Evolutionary conservation across 2,888 invertebrate genomes (phyloP).

Genomic region (Thyatira batis): DNA sequence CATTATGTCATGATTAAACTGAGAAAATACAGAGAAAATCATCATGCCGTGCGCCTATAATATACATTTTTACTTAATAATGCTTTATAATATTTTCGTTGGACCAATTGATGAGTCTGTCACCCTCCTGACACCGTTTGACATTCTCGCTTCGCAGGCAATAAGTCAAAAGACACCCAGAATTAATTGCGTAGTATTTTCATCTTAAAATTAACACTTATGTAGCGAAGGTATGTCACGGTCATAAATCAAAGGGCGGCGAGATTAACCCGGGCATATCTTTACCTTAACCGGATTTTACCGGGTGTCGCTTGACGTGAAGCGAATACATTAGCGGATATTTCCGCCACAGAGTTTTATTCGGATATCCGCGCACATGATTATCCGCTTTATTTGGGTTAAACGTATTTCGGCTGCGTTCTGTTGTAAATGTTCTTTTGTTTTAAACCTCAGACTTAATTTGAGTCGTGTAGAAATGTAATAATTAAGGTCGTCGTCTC

Average conservation of each 20-base stretch:
- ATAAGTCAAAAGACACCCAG: slow-evolving; percentile 20
- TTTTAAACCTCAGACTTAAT: neutral
- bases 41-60: no score
- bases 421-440: slow-evolving; percentile 41
- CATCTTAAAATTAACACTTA: slow-evolving; percentile 38
- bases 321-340: slow-evolving; percentile 69
- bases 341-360: slow-evolving; percentile 35
- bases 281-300: slow-evolving; percentile 75
- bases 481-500: no score
- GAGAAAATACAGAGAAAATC: no score
- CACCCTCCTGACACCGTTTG: neutral
- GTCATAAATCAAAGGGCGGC: slow-evolving; percentile 68
- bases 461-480: neutral
- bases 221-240: slow-evolving; percentile 50
- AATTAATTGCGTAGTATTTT: slow-evolving; percentile 30
- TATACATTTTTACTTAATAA: neutral
- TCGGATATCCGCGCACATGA: slow-evolving; percentile 59
- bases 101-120: neutral
- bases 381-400: slow-evolving; percentile 51
- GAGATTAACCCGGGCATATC: slow-evolving; percentile 76
- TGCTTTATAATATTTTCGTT: neutral
- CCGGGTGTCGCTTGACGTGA: slow-evolving; percentile 71
- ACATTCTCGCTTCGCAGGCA: neutral
- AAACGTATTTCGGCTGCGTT: slow-evolving; percentile 42
- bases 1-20: no score